Conservation (phyloP, 23 tunicate species). For the Corella eumyota region DNA sequence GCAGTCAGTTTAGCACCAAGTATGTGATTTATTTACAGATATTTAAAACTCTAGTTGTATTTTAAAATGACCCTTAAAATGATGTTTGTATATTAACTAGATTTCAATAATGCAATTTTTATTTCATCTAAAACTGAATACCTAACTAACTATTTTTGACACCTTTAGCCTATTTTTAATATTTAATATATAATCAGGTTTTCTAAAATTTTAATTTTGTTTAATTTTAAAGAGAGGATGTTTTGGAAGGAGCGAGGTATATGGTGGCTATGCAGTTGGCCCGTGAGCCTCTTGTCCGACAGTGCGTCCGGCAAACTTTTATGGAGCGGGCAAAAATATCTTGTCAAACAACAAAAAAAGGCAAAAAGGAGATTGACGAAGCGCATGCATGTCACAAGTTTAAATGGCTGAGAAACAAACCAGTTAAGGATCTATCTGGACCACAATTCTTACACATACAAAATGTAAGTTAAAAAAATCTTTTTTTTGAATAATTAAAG, state of each 20-base stretch:
- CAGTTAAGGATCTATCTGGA: constrained; percentile 66
- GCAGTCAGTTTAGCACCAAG: constrained; percentile 78
- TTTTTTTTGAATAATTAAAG: not conserved
- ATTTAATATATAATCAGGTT: too few species aligned
- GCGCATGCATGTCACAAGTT: constrained; percentile 41
- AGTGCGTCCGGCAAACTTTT: constrained; percentile 85
- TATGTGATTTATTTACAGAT: constrained; percentile 27
- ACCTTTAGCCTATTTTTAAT: too few species aligned
- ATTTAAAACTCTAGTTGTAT: not conserved
- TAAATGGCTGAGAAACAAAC: constrained; percentile 72
- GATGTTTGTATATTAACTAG: not conserved
- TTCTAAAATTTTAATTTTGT: too few species aligned
- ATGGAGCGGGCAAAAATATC: constrained; percentile 71
- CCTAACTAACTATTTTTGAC: too few species aligned
- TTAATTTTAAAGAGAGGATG: constrained; percentile 68
- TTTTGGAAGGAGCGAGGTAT: constrained; percentile 82
- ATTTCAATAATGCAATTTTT: not conserved
- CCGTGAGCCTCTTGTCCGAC: constrained; percentile 88
- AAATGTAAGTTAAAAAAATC: constrained; percentile 40
- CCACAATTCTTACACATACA: constrained; percentile 54
- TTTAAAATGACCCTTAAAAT: not conserved
- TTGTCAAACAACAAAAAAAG: constrained; percentile 76
- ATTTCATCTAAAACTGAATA: too few species aligned
- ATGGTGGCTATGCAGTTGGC: constrained; percentile 99
- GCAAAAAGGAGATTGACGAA: constrained; percentile 88